Evolutionary conservation across 2,113 vertebrate species (phyloP).

Genomic region (Cynopterus brachyotis): DNA sequence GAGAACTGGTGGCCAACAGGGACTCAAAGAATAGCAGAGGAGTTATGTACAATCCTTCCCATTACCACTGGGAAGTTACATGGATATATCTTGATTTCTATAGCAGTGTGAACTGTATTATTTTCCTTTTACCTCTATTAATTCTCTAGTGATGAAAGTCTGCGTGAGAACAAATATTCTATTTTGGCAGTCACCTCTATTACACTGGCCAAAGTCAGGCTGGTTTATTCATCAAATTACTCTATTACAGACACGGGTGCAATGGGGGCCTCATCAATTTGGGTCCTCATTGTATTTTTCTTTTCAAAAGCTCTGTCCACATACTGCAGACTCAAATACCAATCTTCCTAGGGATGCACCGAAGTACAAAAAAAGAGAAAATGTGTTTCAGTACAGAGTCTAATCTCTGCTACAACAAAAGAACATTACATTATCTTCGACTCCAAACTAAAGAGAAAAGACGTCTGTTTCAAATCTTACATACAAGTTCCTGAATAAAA

Average conservation of each 20-base stretch:
- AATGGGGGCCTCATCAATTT: not conserved
- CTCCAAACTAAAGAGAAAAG: not conserved
- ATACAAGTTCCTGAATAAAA: not conserved
- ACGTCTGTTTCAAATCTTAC: not conserved
- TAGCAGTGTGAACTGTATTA: not conserved
- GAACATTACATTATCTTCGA: not conserved
- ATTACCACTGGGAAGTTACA: not conserved
- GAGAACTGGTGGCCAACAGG: not conserved
- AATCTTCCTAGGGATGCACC: not conserved
- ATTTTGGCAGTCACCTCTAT: conserved; percentile 20
- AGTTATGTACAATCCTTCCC: not conserved
- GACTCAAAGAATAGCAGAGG: not conserved
- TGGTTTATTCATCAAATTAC: conserved; percentile 36
- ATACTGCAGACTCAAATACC: not conserved
- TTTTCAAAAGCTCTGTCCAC: conserved; percentile 37
- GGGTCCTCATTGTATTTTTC: not conserved
- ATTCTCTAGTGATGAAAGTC: not conserved
- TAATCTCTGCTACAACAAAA: conserved; percentile 40
- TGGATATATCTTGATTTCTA: not conserved
- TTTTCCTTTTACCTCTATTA: not conserved
- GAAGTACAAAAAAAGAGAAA: not conserved
- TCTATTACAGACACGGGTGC: not conserved
- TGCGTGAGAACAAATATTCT: conserved; percentile 24
- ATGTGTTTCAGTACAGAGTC: not conserved
- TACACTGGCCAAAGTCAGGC: not conserved